Conservation (phyloP, 2,113 vertebrate species). For the Pitta sordida region DNA sequence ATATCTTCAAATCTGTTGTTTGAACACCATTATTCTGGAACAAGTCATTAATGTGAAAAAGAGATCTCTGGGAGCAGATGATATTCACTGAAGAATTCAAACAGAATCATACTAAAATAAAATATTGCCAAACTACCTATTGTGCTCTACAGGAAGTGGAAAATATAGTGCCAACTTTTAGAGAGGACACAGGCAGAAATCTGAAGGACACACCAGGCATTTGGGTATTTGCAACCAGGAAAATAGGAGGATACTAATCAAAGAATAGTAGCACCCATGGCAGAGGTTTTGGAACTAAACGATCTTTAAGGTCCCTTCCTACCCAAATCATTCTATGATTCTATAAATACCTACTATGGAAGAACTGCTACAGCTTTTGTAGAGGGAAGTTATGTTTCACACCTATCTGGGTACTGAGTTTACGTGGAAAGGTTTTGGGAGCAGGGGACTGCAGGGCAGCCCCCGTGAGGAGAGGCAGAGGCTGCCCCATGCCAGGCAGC, state of each 20-base stretch:
- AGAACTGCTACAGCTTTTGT: background rate
- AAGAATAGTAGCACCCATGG: background rate
- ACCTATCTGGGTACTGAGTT: background rate
- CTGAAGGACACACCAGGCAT: background rate
- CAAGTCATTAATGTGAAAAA: background rate
- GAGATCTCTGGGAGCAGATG: background rate
- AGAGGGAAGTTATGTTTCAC: background rate
- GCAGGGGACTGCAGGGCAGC: background rate
- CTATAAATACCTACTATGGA: background rate
- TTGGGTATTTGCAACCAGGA: background rate
- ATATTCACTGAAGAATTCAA: background rate
- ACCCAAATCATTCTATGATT: background rate
- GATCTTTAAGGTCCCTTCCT: background rate
- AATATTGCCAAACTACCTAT: background rate
- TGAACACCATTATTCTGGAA: background rate
- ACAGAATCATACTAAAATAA: background rate
- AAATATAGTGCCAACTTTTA: background rate
- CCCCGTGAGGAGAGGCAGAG: background rate
- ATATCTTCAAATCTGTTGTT: background rate
- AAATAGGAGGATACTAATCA: background rate
- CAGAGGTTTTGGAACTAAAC: background rate
- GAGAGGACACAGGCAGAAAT: background rate
- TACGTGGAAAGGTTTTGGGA: background rate
- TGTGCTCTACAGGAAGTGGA: background rate
- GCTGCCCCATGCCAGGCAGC: background rate